Percentiles rank a stretch among this genome's conserved stretches.
phyloP scores from a whole-genome alignment of 2,888 invertebrate species.

The Mythimna vitellina region DNA sequence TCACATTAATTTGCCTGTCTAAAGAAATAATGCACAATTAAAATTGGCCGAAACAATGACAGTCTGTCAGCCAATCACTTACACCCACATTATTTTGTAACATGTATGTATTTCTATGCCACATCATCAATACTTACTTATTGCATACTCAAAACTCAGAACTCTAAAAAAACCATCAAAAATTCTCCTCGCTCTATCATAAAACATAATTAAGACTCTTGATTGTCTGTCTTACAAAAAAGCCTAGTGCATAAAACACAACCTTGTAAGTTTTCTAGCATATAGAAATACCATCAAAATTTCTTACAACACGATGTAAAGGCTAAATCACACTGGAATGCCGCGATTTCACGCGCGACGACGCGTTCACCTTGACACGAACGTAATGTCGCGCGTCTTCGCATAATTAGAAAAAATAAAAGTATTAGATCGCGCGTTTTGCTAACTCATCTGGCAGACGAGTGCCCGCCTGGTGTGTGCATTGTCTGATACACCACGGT shows the following conservation, averaged over 20 bases:
- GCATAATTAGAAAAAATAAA: conserved; percentile 80
- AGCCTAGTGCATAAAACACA: conserved; percentile 22
- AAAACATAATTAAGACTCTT: conserved; percentile 17
- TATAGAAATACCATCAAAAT: conserved; percentile 58
- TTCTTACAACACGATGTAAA: conserved; percentile 61
- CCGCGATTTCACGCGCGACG: conserved; percentile 58
- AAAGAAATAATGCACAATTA: conserved; percentile 34
- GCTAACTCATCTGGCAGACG: conserved; percentile 62
- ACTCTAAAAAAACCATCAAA: conserved; percentile 13
- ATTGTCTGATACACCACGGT: conserved; percentile 40
- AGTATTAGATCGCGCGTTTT: conserved; percentile 64
- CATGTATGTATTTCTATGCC: neutral
- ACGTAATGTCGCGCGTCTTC: conserved; percentile 77
- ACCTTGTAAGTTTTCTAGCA: conserved; percentile 49
- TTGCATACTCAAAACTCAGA: conserved; percentile 10
- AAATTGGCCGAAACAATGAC: conserved; percentile 39
- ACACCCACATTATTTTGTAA: conserved; percentile 35
- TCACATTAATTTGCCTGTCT: neutral
- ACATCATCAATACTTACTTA: conserved; percentile 1
- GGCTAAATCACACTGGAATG: conserved; percentile 56
- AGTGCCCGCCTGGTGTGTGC: conserved; percentile 70
- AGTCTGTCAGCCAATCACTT: conserved; percentile 10
- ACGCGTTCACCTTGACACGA: conserved; percentile 83
- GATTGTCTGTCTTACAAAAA: conserved; percentile 15
- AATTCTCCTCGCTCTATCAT: conserved; percentile 22